Evolutionary conservation across 2,113 vertebrate species (phyloP), one percentile per base, ranked within the genome.

Genomic region (Columbina picui): DNA sequence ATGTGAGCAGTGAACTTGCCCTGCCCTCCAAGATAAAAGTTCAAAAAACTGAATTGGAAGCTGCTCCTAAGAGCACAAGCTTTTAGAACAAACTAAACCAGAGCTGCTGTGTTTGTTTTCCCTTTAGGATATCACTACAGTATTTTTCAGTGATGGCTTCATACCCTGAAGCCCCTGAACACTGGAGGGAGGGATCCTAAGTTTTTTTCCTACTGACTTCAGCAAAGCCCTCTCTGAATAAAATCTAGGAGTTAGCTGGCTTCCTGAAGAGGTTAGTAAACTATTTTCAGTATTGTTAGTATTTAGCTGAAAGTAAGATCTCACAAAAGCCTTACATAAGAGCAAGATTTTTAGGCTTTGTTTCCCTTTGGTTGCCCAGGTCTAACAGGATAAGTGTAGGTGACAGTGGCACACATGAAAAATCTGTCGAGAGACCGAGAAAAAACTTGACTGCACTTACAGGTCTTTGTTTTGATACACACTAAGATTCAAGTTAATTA

Each of bases 1-100:
- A 89, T 63, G 32, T 63, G 38, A 92, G 76, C 76, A 81, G 47
- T 92, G 93, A 96, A 94, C 80, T 67, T 27, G 32, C 47, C 38
- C 68, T 84, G 68, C 91, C 64, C 64, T 90, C 64, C 21, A 55
- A 94, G 60, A 89, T 27, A 39, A 80, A 84, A 92, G 76, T 70
- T 61, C 39, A 30, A 84, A 94, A 93, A 70, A 13, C 5, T 43
- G 32, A 84, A 87, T 92, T 47, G 60, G 65, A 92, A 96, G 43
- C 41, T 63, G 41, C 9, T 84, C 13, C 59, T 64, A 77, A 84
- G 68, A 93, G 65, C 64, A 78, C 23, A 90, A 67, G 71, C 56
- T 89, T 26, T 84, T 81, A 84, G 29, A 89, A 39, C 52, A 92
- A 90, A 78, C 59, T 47, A 38, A 78, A 88, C 50, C 5, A 7